A percentile compares a stretch with the other conserved stretches of the same genome.
Evolutionary conservation across 2,888 invertebrate genomes (phyloP).

Genomic region (Clistopyga incitator): DNA sequence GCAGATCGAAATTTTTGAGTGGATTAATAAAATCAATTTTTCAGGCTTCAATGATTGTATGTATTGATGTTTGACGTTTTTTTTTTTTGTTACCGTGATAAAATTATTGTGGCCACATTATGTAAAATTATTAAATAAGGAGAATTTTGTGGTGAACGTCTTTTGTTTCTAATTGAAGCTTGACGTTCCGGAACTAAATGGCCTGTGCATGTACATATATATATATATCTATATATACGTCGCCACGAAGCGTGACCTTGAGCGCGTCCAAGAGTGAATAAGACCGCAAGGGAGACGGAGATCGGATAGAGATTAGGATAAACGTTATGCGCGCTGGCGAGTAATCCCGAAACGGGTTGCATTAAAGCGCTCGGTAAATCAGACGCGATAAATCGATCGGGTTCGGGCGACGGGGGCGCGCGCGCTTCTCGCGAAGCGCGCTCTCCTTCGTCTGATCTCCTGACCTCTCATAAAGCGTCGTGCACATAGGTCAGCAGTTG

Average conservation of each 20-base stretch:
- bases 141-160: too few relatives aligned
- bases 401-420: constrained; percentile 55
- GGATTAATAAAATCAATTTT: too few relatives aligned
- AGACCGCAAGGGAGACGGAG: constrained; percentile 29
- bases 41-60: too few relatives aligned
- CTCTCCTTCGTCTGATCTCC: constrained; percentile 54
- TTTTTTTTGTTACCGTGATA: too few relatives aligned
- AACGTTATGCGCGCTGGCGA: constrained; percentile 67
- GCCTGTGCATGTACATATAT: too few relatives aligned
- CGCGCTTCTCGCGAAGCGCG: constrained; percentile 49
- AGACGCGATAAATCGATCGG: constrained; percentile 77
- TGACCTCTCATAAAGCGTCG: constrained; percentile 68
- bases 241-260: constrained; percentile 38
- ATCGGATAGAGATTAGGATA: constrained; percentile 73
- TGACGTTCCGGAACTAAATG: not conserved
- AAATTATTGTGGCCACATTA: too few relatives aligned
- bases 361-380: constrained; percentile 76
- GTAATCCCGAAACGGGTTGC: constrained; percentile 57
- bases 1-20: too few relatives aligned
- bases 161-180: too few relatives aligned
- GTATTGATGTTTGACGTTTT: too few relatives aligned
- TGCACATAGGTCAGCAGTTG: constrained; percentile 52
- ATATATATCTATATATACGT: not conserved
- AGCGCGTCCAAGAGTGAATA: constrained; percentile 28
- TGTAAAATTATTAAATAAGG: too few relatives aligned